Percentiles rank a stretch among this genome's conserved stretches.
These are phyloP conservation scores for Trichopria drosophilae DNA, from an alignment of 2,888 invertebrate species.

Conservation along the genomic window DNA sequence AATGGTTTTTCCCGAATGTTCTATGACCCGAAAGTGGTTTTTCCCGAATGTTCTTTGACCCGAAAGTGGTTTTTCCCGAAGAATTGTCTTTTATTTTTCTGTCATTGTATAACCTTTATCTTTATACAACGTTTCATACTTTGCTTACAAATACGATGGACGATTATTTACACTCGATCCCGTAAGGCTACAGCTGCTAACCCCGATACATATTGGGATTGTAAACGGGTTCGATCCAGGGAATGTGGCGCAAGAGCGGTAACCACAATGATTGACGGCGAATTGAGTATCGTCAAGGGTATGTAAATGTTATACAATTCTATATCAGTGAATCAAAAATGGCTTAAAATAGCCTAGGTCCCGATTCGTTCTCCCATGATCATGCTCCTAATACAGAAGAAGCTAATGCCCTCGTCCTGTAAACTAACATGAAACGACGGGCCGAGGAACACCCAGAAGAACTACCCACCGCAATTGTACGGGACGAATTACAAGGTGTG, in stretches of 20 bases:
- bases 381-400: constrained; percentile 2
- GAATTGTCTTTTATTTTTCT: no score
- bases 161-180: not conserved
- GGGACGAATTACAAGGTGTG: no score
- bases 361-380: not conserved
- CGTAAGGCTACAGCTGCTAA: not conserved
- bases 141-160: no score
- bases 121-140: no score
- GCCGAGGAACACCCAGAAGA: constrained; percentile 1
- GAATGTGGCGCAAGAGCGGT: not conserved
- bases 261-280: not conserved
- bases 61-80: no score
- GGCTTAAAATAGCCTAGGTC: no score
- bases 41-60: no score
- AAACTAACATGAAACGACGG: not conserved
- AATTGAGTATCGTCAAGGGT: not conserved
- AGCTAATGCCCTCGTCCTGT: not conserved
- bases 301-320: not conserved
- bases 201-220: constrained; percentile 5
- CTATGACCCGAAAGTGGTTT: no score
- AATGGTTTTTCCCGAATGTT: no score
- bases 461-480: not conserved
- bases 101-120: not conserved
- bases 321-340: no score
- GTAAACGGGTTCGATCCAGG: not conserved